Conservation (phyloP, 2,113 vertebrate species). For the Pterocles burchelli region DNA sequence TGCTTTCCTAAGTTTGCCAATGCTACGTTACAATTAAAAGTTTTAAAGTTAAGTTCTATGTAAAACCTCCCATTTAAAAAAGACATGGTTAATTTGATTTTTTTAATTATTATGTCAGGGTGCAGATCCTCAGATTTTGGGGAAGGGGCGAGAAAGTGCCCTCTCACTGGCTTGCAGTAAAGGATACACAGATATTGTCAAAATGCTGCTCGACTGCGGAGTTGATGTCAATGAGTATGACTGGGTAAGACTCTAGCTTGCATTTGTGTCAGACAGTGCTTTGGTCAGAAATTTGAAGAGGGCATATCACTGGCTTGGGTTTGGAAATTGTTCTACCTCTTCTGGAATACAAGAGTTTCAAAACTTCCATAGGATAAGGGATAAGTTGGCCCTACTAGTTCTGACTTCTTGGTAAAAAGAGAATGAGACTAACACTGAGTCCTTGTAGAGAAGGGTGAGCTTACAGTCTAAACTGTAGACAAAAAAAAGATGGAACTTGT, state of each 20-base stretch:
- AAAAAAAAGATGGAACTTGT: neutral
- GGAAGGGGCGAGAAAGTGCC: slow-evolving; percentile 94
- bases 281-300: neutral
- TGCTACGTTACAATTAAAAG: neutral
- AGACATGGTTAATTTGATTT: neutral
- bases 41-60: neutral
- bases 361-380: neutral
- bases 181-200: slow-evolving; percentile 96
- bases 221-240: slow-evolving; percentile 98
- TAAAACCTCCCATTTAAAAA: neutral
- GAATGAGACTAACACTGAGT: neutral
- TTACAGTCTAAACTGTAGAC: neutral
- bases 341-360: neutral
- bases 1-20: neutral
- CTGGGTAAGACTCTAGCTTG: slow-evolving; percentile 83
- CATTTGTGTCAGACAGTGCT: neutral
- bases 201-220: slow-evolving; percentile 97
- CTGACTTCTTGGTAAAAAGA: neutral
- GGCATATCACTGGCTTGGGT: neutral
- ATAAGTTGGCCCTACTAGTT: neutral
- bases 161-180: slow-evolving; percentile 95
- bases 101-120: slow-evolving; percentile 72
- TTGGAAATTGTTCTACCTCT: neutral
- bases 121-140: slow-evolving; percentile 92
- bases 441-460: neutral